Percentiles rank a stretch among this genome's conserved stretches.
Evolutionary conservation across 2,888 invertebrate species (phyloP).

Genomic region (Hypomecis atomaria): DNA sequence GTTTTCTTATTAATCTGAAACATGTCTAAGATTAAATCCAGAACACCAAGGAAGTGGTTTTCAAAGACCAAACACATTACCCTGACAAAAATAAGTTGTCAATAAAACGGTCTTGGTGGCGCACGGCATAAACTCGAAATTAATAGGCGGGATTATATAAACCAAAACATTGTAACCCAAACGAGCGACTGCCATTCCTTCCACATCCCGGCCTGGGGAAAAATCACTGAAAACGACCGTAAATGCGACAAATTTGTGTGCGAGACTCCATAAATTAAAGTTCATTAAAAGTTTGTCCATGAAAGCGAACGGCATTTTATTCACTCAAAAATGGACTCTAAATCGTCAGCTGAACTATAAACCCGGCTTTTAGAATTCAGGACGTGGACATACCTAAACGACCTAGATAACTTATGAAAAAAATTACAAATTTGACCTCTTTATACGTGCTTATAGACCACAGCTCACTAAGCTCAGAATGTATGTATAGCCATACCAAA

Average conservation of each 20-base stretch:
- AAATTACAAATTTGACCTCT: not conserved
- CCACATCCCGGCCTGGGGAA: constrained; percentile 57
- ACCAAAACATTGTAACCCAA: constrained; percentile 65
- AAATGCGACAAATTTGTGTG: constrained; percentile 74
- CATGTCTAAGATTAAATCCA: constrained; percentile 12
- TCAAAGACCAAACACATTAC: constrained; percentile 45
- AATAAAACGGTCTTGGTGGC: constrained; percentile 48
- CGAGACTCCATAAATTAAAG: constrained; percentile 69
- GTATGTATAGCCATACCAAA: no score
- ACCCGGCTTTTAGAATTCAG: constrained; percentile 46
- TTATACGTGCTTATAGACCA: not conserved
- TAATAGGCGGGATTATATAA: constrained; percentile 67
- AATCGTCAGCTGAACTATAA: constrained; percentile 50
- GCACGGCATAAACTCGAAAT: constrained; percentile 57
- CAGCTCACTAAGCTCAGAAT: not conserved
- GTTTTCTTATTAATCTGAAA: constrained; percentile 5
- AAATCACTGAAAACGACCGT: constrained; percentile 64
- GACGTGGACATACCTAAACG: constrained; percentile 7
- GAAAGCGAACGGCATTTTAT: constrained; percentile 55
- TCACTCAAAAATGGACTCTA: constrained; percentile 63
- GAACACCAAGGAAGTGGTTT: constrained; percentile 38
- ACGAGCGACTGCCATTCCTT: constrained; percentile 56
- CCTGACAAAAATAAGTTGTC: constrained; percentile 48
- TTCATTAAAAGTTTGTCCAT: constrained; percentile 70
- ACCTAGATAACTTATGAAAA: not conserved